phyloP scores from a whole-genome alignment of 1,140 invertebrate species.

The Druon quercuslanigerum region DNA sequence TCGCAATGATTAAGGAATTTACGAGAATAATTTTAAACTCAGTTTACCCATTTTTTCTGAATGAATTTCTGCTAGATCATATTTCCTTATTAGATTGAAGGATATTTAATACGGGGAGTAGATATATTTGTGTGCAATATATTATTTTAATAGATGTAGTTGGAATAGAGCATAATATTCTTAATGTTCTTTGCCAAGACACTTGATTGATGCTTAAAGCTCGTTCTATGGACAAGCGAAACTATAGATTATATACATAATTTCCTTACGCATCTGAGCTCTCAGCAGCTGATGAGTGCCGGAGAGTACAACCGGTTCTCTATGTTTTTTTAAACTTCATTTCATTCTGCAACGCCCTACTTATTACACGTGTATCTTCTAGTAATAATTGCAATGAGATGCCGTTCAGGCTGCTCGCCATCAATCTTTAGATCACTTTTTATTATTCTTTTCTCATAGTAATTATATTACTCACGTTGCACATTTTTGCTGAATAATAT shows the following conservation, averaged over 20 bases:
- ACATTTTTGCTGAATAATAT: background rate
- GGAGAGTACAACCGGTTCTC: slow-evolving; percentile 64
- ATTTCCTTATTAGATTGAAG: slow-evolving; percentile 2
- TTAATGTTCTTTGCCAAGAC: slow-evolving; percentile 34
- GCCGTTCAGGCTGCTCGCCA: slow-evolving; percentile 40
- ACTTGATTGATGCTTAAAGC: slow-evolving; percentile 35
- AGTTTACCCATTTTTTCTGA: background rate
- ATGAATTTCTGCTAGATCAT: background rate
- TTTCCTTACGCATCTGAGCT: slow-evolving; percentile 56
- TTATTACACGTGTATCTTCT: slow-evolving; percentile 48
- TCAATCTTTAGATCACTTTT: slow-evolving; percentile 36
- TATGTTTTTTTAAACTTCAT: slow-evolving; percentile 55
- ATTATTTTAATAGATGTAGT: slow-evolving; percentile 9
- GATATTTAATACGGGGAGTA: slow-evolving; percentile 14
- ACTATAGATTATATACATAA: background rate
- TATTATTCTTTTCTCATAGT: slow-evolving; percentile 32
- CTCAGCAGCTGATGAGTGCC: slow-evolving; percentile 62
- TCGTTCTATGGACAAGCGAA: slow-evolving; percentile 8
- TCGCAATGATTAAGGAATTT: background rate
- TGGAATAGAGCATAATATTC: slow-evolving; percentile 27
- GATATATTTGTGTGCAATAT: slow-evolving; percentile 40
- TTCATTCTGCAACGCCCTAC: slow-evolving; percentile 64
- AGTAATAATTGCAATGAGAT: slow-evolving; percentile 17
- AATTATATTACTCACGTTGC: background rate
- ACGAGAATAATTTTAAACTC: slow-evolving; percentile 2